Base-by-base conservation (phyloP, 2,113 vertebrate species). In the Meleagris gallopavo region DNA sequence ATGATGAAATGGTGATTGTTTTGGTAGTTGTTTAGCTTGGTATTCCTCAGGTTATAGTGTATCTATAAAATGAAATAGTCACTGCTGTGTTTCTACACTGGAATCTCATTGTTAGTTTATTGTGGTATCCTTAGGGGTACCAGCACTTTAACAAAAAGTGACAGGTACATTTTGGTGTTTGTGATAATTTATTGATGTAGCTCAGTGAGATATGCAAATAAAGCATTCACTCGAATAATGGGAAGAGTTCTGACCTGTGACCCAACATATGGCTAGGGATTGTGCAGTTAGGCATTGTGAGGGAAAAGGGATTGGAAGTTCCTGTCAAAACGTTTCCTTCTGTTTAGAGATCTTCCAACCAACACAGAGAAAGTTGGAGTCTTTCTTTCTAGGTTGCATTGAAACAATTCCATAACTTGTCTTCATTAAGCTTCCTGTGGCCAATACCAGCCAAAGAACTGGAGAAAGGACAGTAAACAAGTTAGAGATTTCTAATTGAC, bases 81-180 rank as follows among this genome's bases (percentile, higher is more conserved):
- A 38, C 52, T 41, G 15, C 20, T 75, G 19, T 78, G 13, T 61
- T 83, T 76, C 40, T 65, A 15, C 57, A 24, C 17, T 71, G 52
- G 27, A 71, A 38, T 74, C 10, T 73, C 14, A 20, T 34, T 3
- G 36, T 72, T 32, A 11, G 11, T 79, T 65, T 48, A 9, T 71
- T 30, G 18, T 24, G 7, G 1, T 64, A 4, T 70, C 46, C 29
- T 66, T 8, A n/a, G 50, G 57, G 43, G 7, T 24, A 30, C 8
- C 57, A 60, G 25, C n/a, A 60, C n/a, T 20, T 65, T 32, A 34
- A 19, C 83, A 38, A 24, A 24, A 29, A 15, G 62, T 29, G 48
- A 7, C 46, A 79, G 32, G 43, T 11, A 4, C 32, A 5, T 30
- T 55, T 16, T 41, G 30, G 6, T 30, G 6, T 2, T 0, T 10